phyloP scores from a whole-genome alignment of 2,888 invertebrate species.

The Drosophila nigricruria region DNA sequence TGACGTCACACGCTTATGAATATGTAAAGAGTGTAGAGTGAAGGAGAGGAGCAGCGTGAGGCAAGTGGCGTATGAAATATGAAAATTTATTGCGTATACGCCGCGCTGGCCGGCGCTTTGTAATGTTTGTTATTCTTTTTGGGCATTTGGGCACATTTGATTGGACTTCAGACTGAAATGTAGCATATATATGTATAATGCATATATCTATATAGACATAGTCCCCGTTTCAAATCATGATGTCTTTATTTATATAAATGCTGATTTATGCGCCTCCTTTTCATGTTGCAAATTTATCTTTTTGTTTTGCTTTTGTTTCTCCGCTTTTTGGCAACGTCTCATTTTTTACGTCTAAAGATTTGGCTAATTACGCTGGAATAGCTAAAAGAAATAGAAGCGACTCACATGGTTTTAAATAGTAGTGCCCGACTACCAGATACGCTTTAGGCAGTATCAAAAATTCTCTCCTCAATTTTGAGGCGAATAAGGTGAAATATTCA shows the following conservation, averaged over 20 bases:
- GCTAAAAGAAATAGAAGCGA: slow-evolving; percentile 13
- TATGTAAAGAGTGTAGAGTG: background rate
- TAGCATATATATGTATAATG: slow-evolving; percentile 1
- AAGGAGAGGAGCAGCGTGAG: slow-evolving; percentile 16
- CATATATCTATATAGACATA: slow-evolving; percentile 16
- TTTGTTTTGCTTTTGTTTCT: slow-evolving; percentile 28
- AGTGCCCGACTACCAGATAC: background rate
- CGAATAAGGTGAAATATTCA: too few species aligned
- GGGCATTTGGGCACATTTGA: slow-evolving; percentile 59
- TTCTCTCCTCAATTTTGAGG: too few species aligned
- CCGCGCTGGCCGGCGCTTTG: slow-evolving; percentile 37
- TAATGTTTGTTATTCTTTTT: slow-evolving; percentile 33
- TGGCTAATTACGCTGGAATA: slow-evolving; percentile 71
- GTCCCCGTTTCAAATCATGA: slow-evolving; percentile 66
- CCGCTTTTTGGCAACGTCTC: slow-evolving; percentile 46
- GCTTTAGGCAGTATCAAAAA: too few species aligned
- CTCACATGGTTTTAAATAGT: background rate
- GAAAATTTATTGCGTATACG: slow-evolving; percentile 81
- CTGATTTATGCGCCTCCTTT: slow-evolving; percentile 73
- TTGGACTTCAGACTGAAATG: slow-evolving; percentile 55
- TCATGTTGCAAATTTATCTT: slow-evolving; percentile 71
- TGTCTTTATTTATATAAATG: slow-evolving; percentile 76
- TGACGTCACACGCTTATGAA: slow-evolving; percentile 57
- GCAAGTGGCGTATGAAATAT: slow-evolving; percentile 67
- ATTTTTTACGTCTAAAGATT: slow-evolving; percentile 60